Evolutionary conservation across 2,888 invertebrate species (phyloP), one percentile per base, ranked within the genome.

Genomic region (Diplazon laetatorius): DNA sequence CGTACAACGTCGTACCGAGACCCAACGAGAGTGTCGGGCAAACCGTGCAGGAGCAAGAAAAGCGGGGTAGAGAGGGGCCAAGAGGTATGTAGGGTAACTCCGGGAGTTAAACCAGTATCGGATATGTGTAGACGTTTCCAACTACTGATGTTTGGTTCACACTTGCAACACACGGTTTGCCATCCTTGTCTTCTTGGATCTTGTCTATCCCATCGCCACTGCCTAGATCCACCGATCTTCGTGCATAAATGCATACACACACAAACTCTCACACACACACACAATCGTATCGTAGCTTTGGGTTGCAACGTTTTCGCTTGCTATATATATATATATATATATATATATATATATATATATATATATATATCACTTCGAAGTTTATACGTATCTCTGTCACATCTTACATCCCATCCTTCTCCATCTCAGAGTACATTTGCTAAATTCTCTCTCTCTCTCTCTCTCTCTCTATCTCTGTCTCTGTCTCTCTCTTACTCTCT

Each of bases 21-120:
- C 30, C 30, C 30, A 30, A 30, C 30, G 30, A 30, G 30, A 30
- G 30, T 18, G 9, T 14, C 22, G 30, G 65, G 37, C 35, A 44
- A 59, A 71, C 52, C n/a, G n/a, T n/a, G n/a, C n/a, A n/a, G n/a
- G n/a, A n/a, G n/a, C n/a, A n/a, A n/a, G n/a, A n/a, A n/a, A n/a
- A n/a, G n/a, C n/a, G n/a, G n/a, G n/a, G n/a, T n/a, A n/a, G n/a
- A n/a, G n/a, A n/a, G n/a, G n/a, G n/a, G 78, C 65, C 78, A 74
- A 74, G 78, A 74, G 74, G 70, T 66, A n/a, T n/a, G n/a, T n/a
- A n/a, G 74, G 78, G 74, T 78, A 78, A 71, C 78, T 74, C 78
- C 50, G 63, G 66, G 78, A 78, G 78, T 78, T 74, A 71, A 74
- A 71, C 78, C 78, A 71, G 78, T 78, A 78, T 78, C 78, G 78